Conservation (phyloP, 2,797 vertebrate species). For the Smutsia gigantea region DNA sequence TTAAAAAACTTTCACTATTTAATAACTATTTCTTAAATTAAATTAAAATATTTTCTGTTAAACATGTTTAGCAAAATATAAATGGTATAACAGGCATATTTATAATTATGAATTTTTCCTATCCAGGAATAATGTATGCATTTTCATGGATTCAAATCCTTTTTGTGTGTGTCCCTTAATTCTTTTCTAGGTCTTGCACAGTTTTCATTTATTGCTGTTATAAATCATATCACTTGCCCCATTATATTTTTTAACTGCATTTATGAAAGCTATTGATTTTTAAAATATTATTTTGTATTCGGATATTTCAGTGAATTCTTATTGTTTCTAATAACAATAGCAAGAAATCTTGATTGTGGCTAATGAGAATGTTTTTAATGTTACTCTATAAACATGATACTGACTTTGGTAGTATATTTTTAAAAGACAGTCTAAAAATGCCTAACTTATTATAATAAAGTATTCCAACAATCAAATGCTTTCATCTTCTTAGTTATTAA, state of each 20-base stretch:
- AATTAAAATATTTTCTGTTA: constrained; percentile 20
- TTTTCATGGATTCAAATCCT: not conserved
- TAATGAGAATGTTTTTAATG: not conserved
- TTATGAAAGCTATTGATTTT: not conserved
- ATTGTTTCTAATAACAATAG: not conserved
- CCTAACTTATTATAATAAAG: not conserved
- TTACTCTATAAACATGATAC: not conserved
- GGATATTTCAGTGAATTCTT: not conserved
- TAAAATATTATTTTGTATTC: not conserved
- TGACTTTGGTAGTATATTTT: not conserved
- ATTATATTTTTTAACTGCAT: not conserved
- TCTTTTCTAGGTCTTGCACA: not conserved
- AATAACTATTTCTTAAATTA: not conserved
- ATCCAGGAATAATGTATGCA: not conserved
- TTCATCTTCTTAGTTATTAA: not conserved
- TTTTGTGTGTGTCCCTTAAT: not conserved
- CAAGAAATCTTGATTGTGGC: not conserved
- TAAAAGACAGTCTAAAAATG: not conserved
- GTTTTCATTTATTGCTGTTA: not conserved
- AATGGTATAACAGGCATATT: not conserved
- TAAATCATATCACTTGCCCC: not conserved
- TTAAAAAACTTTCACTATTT: constrained; percentile 12
- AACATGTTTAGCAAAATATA: not conserved
- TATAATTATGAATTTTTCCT: not conserved
- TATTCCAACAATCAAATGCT: not conserved